Conservation (phyloP, 2,113 vertebrate species). For the Procavia capensis region DNA sequence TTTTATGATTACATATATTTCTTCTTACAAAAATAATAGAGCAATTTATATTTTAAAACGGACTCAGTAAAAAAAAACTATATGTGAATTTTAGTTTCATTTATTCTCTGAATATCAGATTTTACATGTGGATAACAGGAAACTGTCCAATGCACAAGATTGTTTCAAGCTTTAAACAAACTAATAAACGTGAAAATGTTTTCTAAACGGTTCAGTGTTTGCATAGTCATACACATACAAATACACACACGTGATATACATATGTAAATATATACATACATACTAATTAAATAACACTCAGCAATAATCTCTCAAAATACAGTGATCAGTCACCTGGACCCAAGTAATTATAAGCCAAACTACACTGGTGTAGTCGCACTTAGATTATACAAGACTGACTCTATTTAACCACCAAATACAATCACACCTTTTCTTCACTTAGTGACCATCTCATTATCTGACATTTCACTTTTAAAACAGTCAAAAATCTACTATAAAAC, state of each 20-base stretch:
- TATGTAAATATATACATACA: not conserved
- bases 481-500: too few species aligned
- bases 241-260: not conserved
- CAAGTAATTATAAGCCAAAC: not conserved
- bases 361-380: not conserved
- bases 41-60: not conserved
- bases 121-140: not conserved
- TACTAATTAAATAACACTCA: not conserved
- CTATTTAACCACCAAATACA: not conserved
- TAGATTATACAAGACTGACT: not conserved
- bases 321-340: not conserved
- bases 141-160: not conserved
- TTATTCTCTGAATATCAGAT: not conserved
- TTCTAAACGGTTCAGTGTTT: not conserved
- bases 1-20: not conserved
- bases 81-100: slow-evolving; percentile 19
- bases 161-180: not conserved
- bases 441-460: too few species aligned
- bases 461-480: too few species aligned
- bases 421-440: not conserved
- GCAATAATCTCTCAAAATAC: not conserved
- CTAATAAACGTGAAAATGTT: not conserved
- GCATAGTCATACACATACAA: not conserved
- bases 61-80: not conserved
- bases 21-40: not conserved